phyloP scores from a whole-genome alignment of 2,888 invertebrate genomes.

The Diabrotica balteata region DNA sequence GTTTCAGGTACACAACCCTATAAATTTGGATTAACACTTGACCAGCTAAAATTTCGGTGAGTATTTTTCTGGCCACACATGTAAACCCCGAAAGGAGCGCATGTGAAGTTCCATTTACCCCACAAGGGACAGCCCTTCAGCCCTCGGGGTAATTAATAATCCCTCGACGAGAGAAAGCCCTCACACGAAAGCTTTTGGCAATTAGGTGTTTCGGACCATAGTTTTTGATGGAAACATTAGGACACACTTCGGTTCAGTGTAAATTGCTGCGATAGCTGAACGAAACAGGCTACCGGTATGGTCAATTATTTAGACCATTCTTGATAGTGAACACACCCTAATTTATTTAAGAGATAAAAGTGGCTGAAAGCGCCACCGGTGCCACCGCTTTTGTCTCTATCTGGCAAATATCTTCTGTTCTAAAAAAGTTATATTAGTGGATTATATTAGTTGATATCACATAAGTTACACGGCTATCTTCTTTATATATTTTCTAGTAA shows the following conservation, averaged over 20 bases:
- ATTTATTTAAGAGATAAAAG: conserved; percentile 28
- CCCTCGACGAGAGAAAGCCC: conserved; percentile 51
- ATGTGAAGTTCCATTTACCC: conserved; percentile 41
- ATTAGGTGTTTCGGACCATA: conserved; percentile 56
- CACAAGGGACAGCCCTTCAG: conserved; percentile 35
- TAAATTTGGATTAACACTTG: conserved; percentile 20
- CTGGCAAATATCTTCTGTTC: no score
- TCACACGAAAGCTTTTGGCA: conserved; percentile 59
- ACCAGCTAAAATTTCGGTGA: conserved; percentile 30
- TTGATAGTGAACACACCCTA: conserved; percentile 36
- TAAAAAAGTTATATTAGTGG: no score
- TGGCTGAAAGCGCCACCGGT: conserved; percentile 13
- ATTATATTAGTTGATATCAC: no score
- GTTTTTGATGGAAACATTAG: conserved; percentile 55
- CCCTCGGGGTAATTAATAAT: conserved; percentile 53
- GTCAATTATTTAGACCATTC: conserved; percentile 48
- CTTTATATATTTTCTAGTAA: no score
- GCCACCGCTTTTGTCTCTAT: background rate
- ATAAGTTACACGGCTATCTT: no score
- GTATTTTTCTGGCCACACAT: conserved; percentile 34
- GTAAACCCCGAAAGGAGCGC: conserved; percentile 31
- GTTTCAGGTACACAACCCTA: conserved; percentile 26
- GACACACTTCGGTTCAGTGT: conserved; percentile 49
- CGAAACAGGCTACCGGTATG: conserved; percentile 41
- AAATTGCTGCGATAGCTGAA: conserved; percentile 53